Evolutionary conservation across 2,797 vertebrate genomes (phyloP), one percentile per base, ranked within the genome.

Genomic region (Acrossocheilus fasciatus): DNA sequence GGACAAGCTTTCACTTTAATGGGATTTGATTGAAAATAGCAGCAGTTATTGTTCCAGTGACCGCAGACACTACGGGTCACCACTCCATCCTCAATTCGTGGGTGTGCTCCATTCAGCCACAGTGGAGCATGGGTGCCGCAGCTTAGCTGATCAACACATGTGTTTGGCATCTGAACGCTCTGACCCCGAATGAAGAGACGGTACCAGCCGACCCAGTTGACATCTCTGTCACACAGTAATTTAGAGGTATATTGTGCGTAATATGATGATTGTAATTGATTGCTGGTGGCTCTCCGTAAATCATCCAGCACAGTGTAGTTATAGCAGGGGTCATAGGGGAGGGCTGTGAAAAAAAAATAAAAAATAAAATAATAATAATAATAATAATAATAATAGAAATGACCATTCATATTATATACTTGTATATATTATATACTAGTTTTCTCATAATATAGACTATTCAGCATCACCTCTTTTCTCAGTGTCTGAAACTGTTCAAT

Each of bases 1-100:
- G 64, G 15, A 1, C 64, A 68, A 2, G 64, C 64, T 68, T 68
- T 64, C 0, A 30, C 62, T 30, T 6, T 64, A 64, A 64, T 64
- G 2, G 62, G 62, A 64, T 64, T 14, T 0, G 62, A 64, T 0
- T 4, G 26, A 26, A 64, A 64, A 64, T 0, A 0, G 0, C 62
- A 64, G 26, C 62, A 64, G 62, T 30, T 6, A 30, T 64, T 30
- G 0, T 0, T 0, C 62, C 62, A 64, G 26, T 64, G n/a, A 64
- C 62, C 62, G 4, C 62, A 64, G 62, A 64, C 26, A 30, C 12
- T 26, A 6, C 26, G 62, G 4, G 26, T 64, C n/a, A 64, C 62
- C 62, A 64, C 62, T 14, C 62, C 26, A 43, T 45, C 41, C 34
- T n/a, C 6, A 52, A 50, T 18, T 34, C 0, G 1, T 17, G 73